These are phyloP conservation scores for Xerus rutilus DNA, from an alignment of 2,797 vertebrate genomes.

Conservation along the genomic window DNA sequence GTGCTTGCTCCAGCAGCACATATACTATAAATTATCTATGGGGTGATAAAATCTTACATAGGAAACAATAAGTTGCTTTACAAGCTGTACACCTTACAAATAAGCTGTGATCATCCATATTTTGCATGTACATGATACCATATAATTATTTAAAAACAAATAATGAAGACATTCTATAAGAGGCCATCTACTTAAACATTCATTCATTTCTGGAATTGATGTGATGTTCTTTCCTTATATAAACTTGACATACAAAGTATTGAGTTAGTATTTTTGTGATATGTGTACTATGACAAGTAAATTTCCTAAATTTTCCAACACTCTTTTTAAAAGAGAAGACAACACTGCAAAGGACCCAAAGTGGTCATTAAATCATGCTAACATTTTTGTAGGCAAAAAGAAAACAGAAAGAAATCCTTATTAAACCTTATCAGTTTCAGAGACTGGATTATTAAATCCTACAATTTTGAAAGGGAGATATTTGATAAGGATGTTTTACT, in stretches of 20 bases:
- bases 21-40: not conserved
- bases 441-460: not conserved
- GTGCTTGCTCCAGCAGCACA: not conserved
- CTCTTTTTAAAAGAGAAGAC: constrained; percentile 47
- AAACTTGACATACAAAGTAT: constrained; percentile 51
- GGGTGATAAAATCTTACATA: not conserved
- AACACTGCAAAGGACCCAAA: not conserved
- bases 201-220: constrained; percentile 56
- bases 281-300: not conserved
- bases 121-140: constrained; percentile 1
- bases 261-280: constrained; percentile 32
- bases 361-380: constrained; percentile 49
- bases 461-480: constrained; percentile 4
- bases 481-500: constrained; percentile 8
- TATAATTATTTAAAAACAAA: not conserved
- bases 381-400: not conserved
- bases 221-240: constrained; percentile 53
- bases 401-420: not conserved
- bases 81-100: constrained; percentile 56
- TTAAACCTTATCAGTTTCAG: not conserved
- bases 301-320: not conserved
- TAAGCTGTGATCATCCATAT: constrained; percentile 39
- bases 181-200: constrained; percentile 18
- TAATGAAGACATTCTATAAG: not conserved
- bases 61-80: constrained; percentile 51